Evolutionary conservation across 2,113 vertebrate species (phyloP), one percentile per base, ranked within the genome.

Genomic region (Ceratotherium simum): DNA sequence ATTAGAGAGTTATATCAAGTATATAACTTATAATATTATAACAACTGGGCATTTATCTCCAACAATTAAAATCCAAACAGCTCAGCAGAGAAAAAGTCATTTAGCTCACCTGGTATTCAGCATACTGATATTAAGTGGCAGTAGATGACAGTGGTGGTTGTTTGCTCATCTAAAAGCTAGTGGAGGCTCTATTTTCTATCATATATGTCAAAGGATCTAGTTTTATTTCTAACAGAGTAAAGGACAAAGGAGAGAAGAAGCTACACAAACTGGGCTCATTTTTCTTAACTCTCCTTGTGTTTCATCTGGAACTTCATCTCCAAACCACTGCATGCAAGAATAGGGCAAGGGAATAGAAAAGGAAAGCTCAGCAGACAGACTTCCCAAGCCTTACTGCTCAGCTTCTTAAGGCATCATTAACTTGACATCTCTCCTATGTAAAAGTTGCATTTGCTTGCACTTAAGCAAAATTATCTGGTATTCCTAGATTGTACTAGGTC

Each of bases 11-110:
- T 93, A 39, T 12, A 82, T 33, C 7, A 91, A 6, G 23, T 85
- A 81, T 31, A 76, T 36, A 91, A 81, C 3, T 27, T 72, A 4
- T 29, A 97, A 91, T 48, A 85, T 60, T 82, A 62, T 56, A 36
- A 79, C 23, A 64, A 86, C 7, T 70, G 69, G 36, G 46, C 14
- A 96, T 21, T 90, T 60, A 72, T 10, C 64, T 82, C 48, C 67
- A 91, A 56, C 46, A 46, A 84, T 79, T 90, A 95, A 94, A 94
- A 88, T 93, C 16, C 54, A 85, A 91, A 46, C 0, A 86, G 90
- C 48, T 79, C 51, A 29, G 46, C 7, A 94, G 65, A 67, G 62
- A 88, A 75, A 80, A 81, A 67, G 51, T 91, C 23, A 69, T 85
- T 93, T 85, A 73, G 78, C n/a, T 78, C 79, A 95, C 39, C 14